Percentiles rank a stretch among this genome's conserved stretches.
Evolutionary conservation across 2,797 vertebrate genomes (phyloP).

Genomic region (Anguilla megastoma): DNA sequence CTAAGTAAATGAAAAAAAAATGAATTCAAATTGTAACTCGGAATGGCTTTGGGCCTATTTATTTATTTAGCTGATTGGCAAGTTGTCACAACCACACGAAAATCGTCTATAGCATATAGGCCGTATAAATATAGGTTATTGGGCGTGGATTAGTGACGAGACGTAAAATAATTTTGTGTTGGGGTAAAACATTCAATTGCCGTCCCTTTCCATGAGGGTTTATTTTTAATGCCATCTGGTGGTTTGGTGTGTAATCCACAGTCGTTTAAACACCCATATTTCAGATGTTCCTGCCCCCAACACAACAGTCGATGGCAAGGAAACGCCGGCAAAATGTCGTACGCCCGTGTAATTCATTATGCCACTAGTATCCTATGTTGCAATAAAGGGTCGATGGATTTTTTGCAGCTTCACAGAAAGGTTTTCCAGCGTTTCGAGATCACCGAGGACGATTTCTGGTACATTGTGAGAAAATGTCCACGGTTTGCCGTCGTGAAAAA

Average conservation of each 20-base stretch:
- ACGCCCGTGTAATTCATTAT: slow-evolving; percentile 50
- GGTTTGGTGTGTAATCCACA: not conserved
- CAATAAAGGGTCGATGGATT: slow-evolving; percentile 57
- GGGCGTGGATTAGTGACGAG: no score
- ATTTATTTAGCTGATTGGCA: no score
- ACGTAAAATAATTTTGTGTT: no score
- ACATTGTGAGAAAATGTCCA: slow-evolving; percentile 55
- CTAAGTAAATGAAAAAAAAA: not conserved
- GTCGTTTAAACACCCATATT: not conserved
- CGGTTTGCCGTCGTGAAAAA: slow-evolving; percentile 59
- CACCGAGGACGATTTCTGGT: slow-evolving; percentile 52
- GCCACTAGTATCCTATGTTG: slow-evolving; percentile 62
- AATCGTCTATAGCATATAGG: no score
- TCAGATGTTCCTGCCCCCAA: not conserved
- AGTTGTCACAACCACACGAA: no score
- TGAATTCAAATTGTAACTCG: no score
- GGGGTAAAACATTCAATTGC: no score
- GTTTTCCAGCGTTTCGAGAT: slow-evolving; percentile 52
- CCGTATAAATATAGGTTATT: no score
- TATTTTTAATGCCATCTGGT: not conserved
- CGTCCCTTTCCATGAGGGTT: not conserved
- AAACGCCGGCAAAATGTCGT: slow-evolving; percentile 51
- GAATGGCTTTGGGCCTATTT: no score
- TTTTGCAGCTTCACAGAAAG: slow-evolving; percentile 53
- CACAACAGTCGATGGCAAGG: not conserved